These are phyloP conservation scores for Rhogogaster chlorosoma DNA, from an alignment of 2,888 invertebrate species.

Conservation along the genomic window DNA sequence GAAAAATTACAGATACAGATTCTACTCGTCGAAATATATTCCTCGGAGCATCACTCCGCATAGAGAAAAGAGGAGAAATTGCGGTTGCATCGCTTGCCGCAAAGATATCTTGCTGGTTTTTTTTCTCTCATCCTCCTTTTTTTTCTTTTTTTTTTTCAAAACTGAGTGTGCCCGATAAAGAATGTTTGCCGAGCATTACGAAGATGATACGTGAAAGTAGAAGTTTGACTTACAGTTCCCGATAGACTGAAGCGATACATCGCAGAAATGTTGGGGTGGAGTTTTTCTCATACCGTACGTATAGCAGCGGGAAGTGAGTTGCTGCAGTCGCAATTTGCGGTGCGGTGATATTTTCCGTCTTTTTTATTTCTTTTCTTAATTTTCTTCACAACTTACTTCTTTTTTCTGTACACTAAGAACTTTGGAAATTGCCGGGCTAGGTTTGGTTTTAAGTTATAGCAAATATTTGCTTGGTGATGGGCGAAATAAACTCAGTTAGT, in stretches of 20 bases:
- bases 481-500: conserved; percentile 60
- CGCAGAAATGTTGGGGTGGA: not conserved
- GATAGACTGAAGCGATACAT: conserved; percentile 32
- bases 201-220: conserved; percentile 17
- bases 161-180: not conserved
- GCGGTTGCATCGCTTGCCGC: not conserved
- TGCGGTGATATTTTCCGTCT: conserved; percentile 4
- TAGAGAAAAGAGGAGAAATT: not conserved
- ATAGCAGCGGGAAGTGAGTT: not conserved
- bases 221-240: conserved; percentile 32
- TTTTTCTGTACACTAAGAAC: conserved; percentile 29
- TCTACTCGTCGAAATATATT: not conserved
- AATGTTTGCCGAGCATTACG: conserved; percentile 1
- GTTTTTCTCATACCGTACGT: not conserved
- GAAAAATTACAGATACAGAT: not conserved
- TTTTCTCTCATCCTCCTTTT: not conserved
- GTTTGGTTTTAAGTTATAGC: conserved; percentile 67
- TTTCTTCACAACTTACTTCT: not conserved
- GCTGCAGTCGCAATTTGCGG: conserved; percentile 38
- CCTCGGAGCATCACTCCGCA: not conserved
- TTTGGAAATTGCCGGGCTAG: conserved; percentile 58
- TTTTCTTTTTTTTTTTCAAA: not conserved
- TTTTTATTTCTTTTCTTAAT: not conserved
- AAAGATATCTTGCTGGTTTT: not conserved
- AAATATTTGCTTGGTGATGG: conserved; percentile 73